These are phyloP conservation scores for Oncorhynchus nerka DNA, from an alignment of 2,113 vertebrate species.

Conservation along the genomic window DNA sequence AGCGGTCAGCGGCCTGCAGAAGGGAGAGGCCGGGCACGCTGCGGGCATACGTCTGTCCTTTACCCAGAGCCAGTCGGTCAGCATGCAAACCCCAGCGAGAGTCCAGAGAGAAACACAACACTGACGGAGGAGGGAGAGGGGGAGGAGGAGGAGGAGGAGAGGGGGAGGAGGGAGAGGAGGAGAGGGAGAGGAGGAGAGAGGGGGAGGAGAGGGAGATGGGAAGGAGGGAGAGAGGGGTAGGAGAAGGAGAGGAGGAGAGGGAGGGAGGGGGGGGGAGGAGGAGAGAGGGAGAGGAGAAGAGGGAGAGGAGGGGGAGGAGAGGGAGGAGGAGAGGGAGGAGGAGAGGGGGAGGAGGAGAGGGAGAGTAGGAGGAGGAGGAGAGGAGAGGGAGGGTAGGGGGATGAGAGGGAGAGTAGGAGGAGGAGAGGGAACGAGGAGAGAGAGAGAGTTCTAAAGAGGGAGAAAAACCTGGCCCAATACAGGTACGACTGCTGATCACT, in stretches of 20 bases:
- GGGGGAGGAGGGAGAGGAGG: slow-evolving; percentile 2
- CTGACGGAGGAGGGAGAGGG: slow-evolving; percentile 57
- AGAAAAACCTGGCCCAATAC: background rate
- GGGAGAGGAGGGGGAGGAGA: background rate
- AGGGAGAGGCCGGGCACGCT: slow-evolving; percentile 88
- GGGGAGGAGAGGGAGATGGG: background rate
- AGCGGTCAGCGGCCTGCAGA: slow-evolving; percentile 81
- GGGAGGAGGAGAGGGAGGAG: background rate
- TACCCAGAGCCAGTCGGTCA: slow-evolving; percentile 89
- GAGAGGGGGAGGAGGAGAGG: background rate
- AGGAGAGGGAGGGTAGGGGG: no score
- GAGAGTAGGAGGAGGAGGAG: no score
- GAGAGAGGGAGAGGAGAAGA: no score
- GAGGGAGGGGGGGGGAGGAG: no score
- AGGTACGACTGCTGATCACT: background rate
- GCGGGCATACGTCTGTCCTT: slow-evolving; percentile 89
- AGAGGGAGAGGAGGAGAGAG: background rate
- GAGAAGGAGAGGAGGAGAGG: no score
- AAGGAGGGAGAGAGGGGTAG: background rate
- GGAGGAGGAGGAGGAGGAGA: background rate
- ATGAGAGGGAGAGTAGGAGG: rapidly evolving
- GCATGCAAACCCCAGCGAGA: slow-evolving; percentile 90
- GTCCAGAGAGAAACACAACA: slow-evolving; percentile 92
- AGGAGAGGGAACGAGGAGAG: background rate
- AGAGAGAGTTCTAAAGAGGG: slow-evolving; percentile 4